Conservation (phyloP, 2,888 invertebrate species). For the Heliothis peltigera region DNA sequence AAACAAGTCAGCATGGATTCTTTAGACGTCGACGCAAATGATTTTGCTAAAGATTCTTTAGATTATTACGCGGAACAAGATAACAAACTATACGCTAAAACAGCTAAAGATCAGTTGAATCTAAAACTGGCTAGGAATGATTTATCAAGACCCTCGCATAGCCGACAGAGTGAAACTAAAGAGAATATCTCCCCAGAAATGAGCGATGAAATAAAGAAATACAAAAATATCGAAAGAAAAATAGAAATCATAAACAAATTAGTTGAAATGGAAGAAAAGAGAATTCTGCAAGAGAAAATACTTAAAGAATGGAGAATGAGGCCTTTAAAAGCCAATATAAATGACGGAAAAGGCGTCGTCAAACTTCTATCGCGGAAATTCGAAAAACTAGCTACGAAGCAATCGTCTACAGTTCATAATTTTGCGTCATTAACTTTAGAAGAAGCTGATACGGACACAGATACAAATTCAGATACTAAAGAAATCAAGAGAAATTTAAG, state of each 20-base stretch:
- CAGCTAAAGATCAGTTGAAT: slow-evolving; percentile 79
- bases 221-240: slow-evolving; percentile 92
- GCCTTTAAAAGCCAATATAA: slow-evolving; percentile 91
- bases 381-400: slow-evolving; percentile 91
- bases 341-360: slow-evolving; percentile 91
- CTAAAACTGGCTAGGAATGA: slow-evolving; percentile 75
- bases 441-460: slow-evolving; percentile 87
- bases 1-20: slow-evolving; percentile 88
- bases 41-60: slow-evolving; percentile 86
- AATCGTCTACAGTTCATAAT: slow-evolving; percentile 83
- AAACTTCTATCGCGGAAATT: slow-evolving; percentile 93
- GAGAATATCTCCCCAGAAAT: slow-evolving; percentile 81
- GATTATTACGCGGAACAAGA: slow-evolving; percentile 87
- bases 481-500: slow-evolving; percentile 92
- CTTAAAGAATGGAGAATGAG: slow-evolving; percentile 91
- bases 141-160: slow-evolving; percentile 71
- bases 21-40: slow-evolving; percentile 84
- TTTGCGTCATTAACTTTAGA: slow-evolving; percentile 85
- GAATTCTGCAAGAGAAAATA: slow-evolving; percentile 91
- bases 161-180: slow-evolving; percentile 75
- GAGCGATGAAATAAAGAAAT: slow-evolving; percentile 90
- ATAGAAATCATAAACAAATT: slow-evolving; percentile 92
- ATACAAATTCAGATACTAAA: slow-evolving; percentile 81
- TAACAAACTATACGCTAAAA: slow-evolving; percentile 77
- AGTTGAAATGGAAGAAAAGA: slow-evolving; percentile 92